Evolutionary conservation across 1,140 invertebrate species (phyloP).

Genomic region (Pteromalus puparum): DNA sequence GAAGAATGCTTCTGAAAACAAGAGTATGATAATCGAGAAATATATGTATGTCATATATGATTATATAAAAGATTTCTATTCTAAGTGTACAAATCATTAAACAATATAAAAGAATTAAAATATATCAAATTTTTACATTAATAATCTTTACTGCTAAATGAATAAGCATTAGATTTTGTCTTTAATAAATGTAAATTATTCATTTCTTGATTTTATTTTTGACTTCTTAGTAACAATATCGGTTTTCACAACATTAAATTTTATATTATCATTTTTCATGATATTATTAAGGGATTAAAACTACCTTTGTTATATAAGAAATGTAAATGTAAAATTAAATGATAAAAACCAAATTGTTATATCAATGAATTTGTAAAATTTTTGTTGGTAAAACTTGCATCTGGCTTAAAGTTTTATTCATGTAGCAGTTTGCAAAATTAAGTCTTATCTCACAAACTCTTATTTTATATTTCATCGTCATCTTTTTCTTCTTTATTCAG

Average conservation of each 20-base stretch:
- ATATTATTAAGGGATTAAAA: not conserved
- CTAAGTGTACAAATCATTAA: not conserved
- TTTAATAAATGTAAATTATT: not conserved
- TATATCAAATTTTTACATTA: not conserved
- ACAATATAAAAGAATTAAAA: not conserved
- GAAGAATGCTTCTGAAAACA: not conserved
- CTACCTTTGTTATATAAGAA: no score
- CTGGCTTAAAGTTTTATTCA: not conserved
- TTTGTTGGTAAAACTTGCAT: not conserved
- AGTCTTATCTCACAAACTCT: slow-evolving; percentile 7
- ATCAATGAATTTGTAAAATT: not conserved
- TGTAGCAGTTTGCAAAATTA: slow-evolving; percentile 3
- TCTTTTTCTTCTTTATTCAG: slow-evolving; percentile 10
- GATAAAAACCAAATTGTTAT: not conserved
- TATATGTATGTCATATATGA: no score
- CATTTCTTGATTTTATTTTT: not conserved
- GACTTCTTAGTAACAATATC: no score
- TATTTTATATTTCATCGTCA: slow-evolving; percentile 21
- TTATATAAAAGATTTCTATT: no score
- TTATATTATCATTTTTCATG: not conserved
- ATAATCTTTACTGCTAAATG: slow-evolving; percentile 8
- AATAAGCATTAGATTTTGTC: not conserved
- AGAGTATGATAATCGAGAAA: not conserved
- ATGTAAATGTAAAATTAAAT: not conserved
- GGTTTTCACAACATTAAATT: no score